Evolutionary conservation across 2,113 vertebrate genomes (phyloP).

Genomic region (Cairina moschata): DNA sequence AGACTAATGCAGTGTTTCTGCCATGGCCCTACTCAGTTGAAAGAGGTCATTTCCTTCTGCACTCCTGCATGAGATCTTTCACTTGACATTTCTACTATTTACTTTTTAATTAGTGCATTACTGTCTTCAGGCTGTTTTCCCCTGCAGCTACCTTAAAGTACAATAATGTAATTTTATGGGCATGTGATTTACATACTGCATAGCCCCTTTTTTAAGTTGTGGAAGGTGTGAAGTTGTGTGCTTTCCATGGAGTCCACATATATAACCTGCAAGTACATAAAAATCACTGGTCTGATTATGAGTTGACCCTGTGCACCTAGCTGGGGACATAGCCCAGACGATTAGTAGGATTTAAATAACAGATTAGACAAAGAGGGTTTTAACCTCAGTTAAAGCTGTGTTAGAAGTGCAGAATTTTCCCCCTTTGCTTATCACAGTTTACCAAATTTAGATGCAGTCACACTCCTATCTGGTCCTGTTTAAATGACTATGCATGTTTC

Average conservation of each 20-base stretch:
- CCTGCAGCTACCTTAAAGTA: background rate
- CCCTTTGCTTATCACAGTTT: background rate
- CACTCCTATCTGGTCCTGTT: background rate
- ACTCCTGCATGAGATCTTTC: background rate
- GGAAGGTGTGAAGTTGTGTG: background rate
- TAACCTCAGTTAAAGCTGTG: background rate
- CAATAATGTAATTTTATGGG: background rate
- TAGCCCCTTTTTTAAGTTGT: background rate
- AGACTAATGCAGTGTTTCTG: background rate
- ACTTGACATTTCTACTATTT: background rate
- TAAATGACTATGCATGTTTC: background rate
- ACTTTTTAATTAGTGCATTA: background rate
- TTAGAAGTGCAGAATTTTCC: slow-evolving; percentile 4
- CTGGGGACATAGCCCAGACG: background rate
- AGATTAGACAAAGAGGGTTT: slow-evolving; percentile 8
- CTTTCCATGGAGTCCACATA: background rate
- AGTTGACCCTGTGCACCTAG: background rate
- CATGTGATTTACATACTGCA: background rate
- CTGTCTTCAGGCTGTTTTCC: background rate
- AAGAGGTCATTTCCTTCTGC: background rate
- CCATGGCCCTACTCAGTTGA: background rate
- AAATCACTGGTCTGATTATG: background rate
- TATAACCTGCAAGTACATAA: background rate
- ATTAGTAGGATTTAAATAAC: slow-evolving; percentile 40
- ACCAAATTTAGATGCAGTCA: background rate